Percentiles rank a stretch among this genome's conserved stretches.
These are phyloP conservation scores for Eledone cirrhosa DNA, from an alignment of 2,888 invertebrate species.

Conservation along the genomic window DNA sequence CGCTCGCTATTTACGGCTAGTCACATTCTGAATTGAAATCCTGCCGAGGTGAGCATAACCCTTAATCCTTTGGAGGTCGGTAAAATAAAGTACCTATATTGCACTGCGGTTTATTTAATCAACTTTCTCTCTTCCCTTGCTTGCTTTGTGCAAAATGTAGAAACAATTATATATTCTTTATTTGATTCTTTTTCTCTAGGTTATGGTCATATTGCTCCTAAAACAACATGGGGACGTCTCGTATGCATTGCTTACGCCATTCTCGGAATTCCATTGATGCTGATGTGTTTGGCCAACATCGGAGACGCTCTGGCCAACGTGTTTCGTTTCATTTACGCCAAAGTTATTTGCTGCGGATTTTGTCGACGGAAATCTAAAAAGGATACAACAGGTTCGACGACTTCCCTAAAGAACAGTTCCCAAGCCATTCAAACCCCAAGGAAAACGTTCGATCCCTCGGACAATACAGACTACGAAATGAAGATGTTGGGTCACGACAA, in stretches of 20 bases:
- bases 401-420: constrained; percentile 38
- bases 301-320: constrained; percentile 70
- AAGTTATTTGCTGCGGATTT: constrained; percentile 64
- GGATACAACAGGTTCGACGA: constrained; percentile 44
- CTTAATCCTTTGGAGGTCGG: no score
- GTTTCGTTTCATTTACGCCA: constrained; percentile 69
- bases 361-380: constrained; percentile 47
- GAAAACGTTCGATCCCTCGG: constrained; percentile 42
- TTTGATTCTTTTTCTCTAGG: constrained; percentile 49
- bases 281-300: constrained; percentile 69
- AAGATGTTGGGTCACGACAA: neutral
- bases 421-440: constrained; percentile 37
- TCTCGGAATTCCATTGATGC: constrained; percentile 70
- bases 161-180: neutral
- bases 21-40: no score
- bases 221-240: constrained; percentile 66
- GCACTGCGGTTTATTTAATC: neutral
- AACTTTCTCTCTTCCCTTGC: neutral
- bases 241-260: constrained; percentile 67
- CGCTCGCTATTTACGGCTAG: no score
- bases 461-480: neutral
- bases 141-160: no score
- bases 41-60: no score
- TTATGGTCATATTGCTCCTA: constrained; percentile 66
- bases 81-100: neutral